Base-by-base conservation (phyloP, 2,797 vertebrate species). In the Poecilia velifera region DNA sequence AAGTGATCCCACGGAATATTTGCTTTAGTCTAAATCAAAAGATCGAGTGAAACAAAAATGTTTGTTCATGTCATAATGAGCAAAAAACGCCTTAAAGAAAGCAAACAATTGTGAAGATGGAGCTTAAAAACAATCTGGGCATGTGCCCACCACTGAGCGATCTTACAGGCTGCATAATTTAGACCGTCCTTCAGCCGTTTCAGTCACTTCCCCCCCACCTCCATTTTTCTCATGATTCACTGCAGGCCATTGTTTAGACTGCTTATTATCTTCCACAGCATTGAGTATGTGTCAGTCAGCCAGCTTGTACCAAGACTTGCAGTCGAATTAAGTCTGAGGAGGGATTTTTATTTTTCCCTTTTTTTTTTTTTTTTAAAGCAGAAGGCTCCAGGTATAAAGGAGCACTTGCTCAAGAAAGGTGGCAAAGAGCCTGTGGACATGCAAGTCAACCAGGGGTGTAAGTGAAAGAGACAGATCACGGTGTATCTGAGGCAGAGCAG, bases 401-500 rank as follows among this genome's bases (percentile, higher is more conserved):
- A 64, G 57, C 0, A 0, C 13, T 28, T 72, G 28, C 41, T 70
- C 76, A n/a, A 81, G 70, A 45, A 74, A 57, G 59, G 74, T 43
- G 16, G 81, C 59, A 25, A n/a, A 45, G 73, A 86, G 82, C 66
- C 59, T 72, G 78, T 78, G 79, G 83, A 51, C 78, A 22, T 31
- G 78, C 57, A 76, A 57, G 62, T 34, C 81, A 72, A 79, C 86
- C 81, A 3, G 1, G 64, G 59, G 77, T 76, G 41, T 75, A 86
- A 77, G 76, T 85, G 83, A 86, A 79, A 87, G 86, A 86, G 86
- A 86, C 75, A 13, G 76, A 87, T 86, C 75, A 76, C 62, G 79
- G 36, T n/a, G 3, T 49, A 36, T 53, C 41, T 22, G 49, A 77
- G 76, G 77, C 78, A 72, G 46, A 16, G 79, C 75, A 76, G 86